Evolutionary conservation across 1,140 invertebrate genomes (phyloP).

Genomic region (Dysdera silvatica): DNA sequence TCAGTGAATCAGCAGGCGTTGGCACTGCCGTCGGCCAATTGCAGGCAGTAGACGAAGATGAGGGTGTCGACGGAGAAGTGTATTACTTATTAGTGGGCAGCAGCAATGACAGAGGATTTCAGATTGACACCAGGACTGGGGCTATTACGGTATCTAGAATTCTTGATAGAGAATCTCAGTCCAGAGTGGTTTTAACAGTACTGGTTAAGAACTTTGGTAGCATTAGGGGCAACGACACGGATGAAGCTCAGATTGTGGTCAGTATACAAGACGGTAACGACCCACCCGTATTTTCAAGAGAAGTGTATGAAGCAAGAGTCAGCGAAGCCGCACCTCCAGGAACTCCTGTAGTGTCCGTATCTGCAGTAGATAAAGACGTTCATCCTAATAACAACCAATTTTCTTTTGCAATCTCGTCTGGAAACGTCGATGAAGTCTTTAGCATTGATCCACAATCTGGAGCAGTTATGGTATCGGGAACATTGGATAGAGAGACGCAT

Average conservation of each 20-base stretch:
- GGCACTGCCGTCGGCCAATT: constrained; percentile 78
- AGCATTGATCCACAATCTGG: constrained; percentile 80
- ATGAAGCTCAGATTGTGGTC: constrained; percentile 86
- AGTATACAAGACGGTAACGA: constrained; percentile 92
- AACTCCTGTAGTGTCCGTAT: constrained; percentile 65
- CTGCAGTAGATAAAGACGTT: constrained; percentile 84
- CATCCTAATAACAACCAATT: constrained; percentile 85
- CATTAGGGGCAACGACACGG: constrained; percentile 86
- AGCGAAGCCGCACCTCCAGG: constrained; percentile 70
- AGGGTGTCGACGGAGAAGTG: constrained; percentile 81
- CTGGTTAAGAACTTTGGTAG: constrained; percentile 90
- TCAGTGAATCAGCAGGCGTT: constrained; percentile 82
- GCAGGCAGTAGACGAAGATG: constrained; percentile 82
- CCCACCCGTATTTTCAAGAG: constrained; percentile 77
- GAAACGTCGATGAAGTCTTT: constrained; percentile 72
- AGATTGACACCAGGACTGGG: constrained; percentile 73
- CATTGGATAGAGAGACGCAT: constrained; percentile 84
- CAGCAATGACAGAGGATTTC: constrained; percentile 84
- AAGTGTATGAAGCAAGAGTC: constrained; percentile 59
- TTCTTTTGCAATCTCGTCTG: constrained; percentile 77
- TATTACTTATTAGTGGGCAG: constrained; percentile 87
- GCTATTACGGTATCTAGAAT: constrained; percentile 70
- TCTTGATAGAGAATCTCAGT: constrained; percentile 83
- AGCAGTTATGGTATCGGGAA: constrained; percentile 62
- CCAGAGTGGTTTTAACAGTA: constrained; percentile 77